Evolutionary conservation across 2,797 vertebrate species (phyloP).

Genomic region (Staurois parvus): DNA sequence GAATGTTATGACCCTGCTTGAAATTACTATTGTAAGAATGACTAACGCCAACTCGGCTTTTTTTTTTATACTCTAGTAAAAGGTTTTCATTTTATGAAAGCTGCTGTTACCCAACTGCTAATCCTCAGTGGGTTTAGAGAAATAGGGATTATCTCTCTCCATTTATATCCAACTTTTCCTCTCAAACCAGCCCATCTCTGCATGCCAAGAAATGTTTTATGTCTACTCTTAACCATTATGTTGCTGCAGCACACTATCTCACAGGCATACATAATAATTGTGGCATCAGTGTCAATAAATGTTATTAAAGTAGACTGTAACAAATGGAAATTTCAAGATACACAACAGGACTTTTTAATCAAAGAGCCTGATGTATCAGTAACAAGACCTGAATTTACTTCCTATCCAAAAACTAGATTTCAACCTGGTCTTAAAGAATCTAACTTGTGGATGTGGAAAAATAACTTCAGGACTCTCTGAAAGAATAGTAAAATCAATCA

Average conservation of each 20-base stretch:
- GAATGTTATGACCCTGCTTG: conserved; percentile 21
- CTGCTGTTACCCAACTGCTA: conserved; percentile 53
- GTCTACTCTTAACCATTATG: conserved; percentile 28
- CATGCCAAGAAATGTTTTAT: conserved; percentile 1
- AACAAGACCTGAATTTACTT: background rate
- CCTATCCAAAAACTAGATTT: no score
- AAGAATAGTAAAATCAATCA: no score
- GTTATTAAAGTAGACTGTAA: no score
- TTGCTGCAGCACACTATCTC: background rate
- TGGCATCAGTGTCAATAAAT: no score
- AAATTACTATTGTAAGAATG: conserved; percentile 42
- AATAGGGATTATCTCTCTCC: conserved; percentile 59
- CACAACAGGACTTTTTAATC: no score
- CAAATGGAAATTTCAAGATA: no score
- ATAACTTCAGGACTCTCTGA: no score
- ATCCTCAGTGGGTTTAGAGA: conserved; percentile 58
- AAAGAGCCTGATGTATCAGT: background rate
- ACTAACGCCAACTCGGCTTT: conserved; percentile 27
- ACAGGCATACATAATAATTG: background rate
- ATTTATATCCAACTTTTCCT: conserved; percentile 56
- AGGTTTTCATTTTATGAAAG: conserved; percentile 60
- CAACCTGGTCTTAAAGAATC: no score
- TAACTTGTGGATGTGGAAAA: no score
- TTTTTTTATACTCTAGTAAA: conserved; percentile 55
- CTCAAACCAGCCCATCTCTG: conserved; percentile 32